Evolutionary conservation across 2,113 vertebrate species (phyloP).

Genomic region (Cavia aperea): DNA sequence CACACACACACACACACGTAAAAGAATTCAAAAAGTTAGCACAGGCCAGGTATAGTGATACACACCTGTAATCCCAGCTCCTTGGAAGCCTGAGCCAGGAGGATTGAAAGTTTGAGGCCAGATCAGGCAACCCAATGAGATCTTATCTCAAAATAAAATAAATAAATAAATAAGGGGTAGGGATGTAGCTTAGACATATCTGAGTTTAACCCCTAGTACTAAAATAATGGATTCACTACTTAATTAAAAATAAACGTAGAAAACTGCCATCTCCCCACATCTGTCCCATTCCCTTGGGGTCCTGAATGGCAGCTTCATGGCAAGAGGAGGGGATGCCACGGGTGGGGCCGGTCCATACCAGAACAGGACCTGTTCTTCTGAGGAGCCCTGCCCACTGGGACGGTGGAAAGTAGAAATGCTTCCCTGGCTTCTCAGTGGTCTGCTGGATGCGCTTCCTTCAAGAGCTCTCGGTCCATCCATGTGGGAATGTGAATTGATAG

Average conservation of each 20-base stretch:
- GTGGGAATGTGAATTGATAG: rapidly evolving
- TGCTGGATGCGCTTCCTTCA: rapidly evolving
- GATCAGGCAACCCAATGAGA: background rate
- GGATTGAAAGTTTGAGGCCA: background rate
- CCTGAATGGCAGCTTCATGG: rapidly evolving
- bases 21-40: background rate
- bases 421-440: background rate
- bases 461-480: background rate
- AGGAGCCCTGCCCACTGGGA: background rate
- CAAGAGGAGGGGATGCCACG: rapidly evolving
- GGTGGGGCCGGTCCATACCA: rapidly evolving
- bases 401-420: rapidly evolving
- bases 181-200: background rate
- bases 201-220: background rate
- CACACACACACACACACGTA: background rate
- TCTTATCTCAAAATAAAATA: background rate
- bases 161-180: background rate
- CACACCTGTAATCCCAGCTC: background rate
- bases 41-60: background rate
- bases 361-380: background rate
- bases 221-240: background rate
- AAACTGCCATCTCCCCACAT: rapidly evolving
- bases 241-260: background rate
- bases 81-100: background rate
- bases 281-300: background rate